Evolutionary conservation across 2,113 vertebrate species (phyloP).

Genomic region (Numida meleagris): DNA sequence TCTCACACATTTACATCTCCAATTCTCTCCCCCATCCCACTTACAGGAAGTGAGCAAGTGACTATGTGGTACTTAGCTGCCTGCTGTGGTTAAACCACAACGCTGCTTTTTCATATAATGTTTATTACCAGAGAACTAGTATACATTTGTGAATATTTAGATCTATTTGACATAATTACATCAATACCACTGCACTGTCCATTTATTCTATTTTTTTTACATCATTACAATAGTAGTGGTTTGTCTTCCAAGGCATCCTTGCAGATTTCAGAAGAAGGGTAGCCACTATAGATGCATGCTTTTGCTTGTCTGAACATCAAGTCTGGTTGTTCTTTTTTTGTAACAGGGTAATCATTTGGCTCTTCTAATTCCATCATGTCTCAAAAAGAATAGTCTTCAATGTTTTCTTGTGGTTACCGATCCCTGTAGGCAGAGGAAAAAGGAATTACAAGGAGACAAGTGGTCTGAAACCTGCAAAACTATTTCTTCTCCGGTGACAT

Average conservation of each 20-base stretch:
- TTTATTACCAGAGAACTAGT: neutral
- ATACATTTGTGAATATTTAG: neutral
- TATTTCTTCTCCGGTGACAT: neutral
- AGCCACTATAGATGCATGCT: neutral
- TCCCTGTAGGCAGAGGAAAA: neutral
- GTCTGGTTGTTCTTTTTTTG: neutral
- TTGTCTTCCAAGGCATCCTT: rapidly evolving
- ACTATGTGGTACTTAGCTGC: no score
- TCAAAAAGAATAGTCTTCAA: neutral
- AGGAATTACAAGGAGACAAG: neutral
- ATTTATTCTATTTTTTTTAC: neutral
- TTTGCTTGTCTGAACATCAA: neutral
- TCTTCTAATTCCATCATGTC: neutral
- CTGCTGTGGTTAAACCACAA: no score
- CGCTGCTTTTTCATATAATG: neutral
- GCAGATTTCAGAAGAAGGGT: neutral
- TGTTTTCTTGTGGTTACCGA: neutral
- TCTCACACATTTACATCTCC: no score
- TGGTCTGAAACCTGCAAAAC: neutral
- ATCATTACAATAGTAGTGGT: neutral
- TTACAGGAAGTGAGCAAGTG: no score
- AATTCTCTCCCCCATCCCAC: no score
- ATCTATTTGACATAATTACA: neutral
- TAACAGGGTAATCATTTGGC: neutral
- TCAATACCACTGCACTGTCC: neutral